Evolutionary conservation across 2,113 vertebrate species (phyloP).

Genomic region (Ancistrus triradiatus): DNA sequence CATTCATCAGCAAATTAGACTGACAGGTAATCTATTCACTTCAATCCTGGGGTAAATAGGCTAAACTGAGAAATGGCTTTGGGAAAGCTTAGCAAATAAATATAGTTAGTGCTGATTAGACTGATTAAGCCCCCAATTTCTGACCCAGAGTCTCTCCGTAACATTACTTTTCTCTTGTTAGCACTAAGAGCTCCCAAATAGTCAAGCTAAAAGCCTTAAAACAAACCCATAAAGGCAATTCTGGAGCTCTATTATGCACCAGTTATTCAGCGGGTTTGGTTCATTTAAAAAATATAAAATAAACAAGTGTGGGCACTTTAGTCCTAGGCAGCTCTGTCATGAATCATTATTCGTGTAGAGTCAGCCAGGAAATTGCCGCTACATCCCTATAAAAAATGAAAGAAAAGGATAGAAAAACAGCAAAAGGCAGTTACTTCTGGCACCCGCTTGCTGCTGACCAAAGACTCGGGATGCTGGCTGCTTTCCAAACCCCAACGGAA

Average conservation of each 20-base stretch:
- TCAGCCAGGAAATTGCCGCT: constrained; percentile 22
- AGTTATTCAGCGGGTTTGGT: constrained; percentile 7
- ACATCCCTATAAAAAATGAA: neutral
- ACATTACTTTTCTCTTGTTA: neutral
- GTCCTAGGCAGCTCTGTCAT: constrained; percentile 24
- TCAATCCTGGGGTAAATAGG: no score
- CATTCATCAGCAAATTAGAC: no score
- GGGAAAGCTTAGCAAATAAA: constrained; percentile 13
- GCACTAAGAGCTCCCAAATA: neutral
- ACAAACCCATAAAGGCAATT: neutral
- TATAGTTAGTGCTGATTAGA: constrained; percentile 21
- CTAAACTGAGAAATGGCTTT: neutral
- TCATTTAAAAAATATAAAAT: constrained; percentile 26
- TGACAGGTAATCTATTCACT: no score
- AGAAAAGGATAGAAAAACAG: no score
- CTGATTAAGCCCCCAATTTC: constrained; percentile 13
- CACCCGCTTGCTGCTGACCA: constrained; percentile 31
- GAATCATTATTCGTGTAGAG: constrained; percentile 41
- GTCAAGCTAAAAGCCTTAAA: neutral
- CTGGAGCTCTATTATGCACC: constrained; percentile 2
- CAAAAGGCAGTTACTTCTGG: constrained; percentile 17
- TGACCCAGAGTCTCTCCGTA: neutral
- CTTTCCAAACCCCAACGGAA: constrained; percentile 40
- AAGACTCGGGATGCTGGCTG: constrained; percentile 28
- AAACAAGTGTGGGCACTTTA: constrained; percentile 13